These are phyloP conservation scores for Callyntrura guangdongensis DNA, from an alignment of 2,888 invertebrate species.

Conservation along the genomic window DNA sequence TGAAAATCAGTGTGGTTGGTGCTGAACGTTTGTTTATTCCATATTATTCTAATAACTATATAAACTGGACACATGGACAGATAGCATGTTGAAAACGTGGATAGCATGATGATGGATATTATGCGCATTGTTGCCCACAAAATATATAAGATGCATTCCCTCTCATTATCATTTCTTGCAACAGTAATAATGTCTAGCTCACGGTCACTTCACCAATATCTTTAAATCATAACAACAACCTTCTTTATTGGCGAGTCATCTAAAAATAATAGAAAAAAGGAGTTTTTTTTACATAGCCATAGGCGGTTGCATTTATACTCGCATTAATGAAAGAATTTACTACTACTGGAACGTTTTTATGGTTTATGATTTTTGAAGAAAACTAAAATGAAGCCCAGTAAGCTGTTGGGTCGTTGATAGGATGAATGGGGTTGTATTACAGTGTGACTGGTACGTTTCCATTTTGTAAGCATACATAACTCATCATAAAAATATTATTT, in stretches of 20 bases:
- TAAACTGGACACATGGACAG: neutral
- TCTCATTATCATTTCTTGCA: neutral
- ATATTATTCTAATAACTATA: neutral
- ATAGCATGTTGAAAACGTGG: neutral
- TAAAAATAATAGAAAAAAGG: slow-evolving; percentile 25
- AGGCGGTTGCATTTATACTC: slow-evolving; percentile 5
- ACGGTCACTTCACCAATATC: slow-evolving; percentile 10
- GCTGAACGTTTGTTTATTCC: neutral
- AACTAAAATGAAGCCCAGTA: neutral
- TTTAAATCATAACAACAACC: neutral
- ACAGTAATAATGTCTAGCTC: neutral
- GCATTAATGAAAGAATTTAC: neutral
- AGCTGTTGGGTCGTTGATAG: neutral
- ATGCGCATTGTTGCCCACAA: neutral
- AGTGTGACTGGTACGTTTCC: slow-evolving; percentile 7
- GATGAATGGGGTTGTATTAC: neutral
- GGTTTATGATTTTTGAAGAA: neutral
- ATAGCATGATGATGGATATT: neutral
- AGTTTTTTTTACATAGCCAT: neutral
- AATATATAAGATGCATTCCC: neutral
- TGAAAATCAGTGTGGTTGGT: neutral
- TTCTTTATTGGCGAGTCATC: slow-evolving; percentile 34
- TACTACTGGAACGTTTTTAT: slow-evolving; percentile 13
- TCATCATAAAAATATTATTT: neutral
- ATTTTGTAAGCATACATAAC: neutral